phyloP scores from a whole-genome alignment of 2,888 invertebrate genomes.

The Eudemis profundana region DNA sequence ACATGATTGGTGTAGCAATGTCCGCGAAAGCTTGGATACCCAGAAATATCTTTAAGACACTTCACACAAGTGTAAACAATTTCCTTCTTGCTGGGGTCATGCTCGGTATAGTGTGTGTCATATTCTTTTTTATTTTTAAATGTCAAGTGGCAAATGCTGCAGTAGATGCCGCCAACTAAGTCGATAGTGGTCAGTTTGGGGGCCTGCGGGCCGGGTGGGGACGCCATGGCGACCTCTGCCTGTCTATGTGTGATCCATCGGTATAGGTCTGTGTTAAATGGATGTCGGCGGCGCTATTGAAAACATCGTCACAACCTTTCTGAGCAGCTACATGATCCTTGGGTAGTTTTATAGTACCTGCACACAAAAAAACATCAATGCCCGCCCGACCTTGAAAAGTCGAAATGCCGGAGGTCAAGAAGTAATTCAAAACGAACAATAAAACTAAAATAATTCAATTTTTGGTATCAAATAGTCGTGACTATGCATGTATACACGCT shows the following conservation, averaged over 20 bases:
- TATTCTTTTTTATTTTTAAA: constrained; percentile 82
- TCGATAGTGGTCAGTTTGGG: constrained; percentile 73
- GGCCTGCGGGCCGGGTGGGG: constrained; percentile 46
- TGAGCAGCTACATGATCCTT: constrained; percentile 73
- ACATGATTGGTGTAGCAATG: constrained; percentile 86
- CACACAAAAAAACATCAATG: constrained; percentile 52
- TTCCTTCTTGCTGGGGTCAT: constrained; percentile 60
- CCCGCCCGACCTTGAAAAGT: constrained; percentile 39
- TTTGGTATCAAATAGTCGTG: not conserved
- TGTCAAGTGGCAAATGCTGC: constrained; percentile 82
- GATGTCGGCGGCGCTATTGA: constrained; percentile 65
- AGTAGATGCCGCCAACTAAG: constrained; percentile 82
- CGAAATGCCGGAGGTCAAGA: constrained; percentile 31
- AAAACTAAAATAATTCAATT: not conserved
- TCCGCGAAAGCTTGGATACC: constrained; percentile 85
- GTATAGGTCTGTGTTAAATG: constrained; percentile 66
- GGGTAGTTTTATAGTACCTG: constrained; percentile 60
- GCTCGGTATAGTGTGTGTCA: constrained; percentile 81
- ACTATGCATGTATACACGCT: constrained; percentile 3
- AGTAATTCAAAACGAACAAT: not conserved
- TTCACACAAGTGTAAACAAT: constrained; percentile 85
- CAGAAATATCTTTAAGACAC: constrained; percentile 81
- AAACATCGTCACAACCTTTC: constrained; percentile 63
- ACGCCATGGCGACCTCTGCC: constrained; percentile 62
- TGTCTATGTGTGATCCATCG: constrained; percentile 74